These are phyloP conservation scores for Mungos mungo DNA, from an alignment of 2,113 vertebrate species.

Conservation along the genomic window DNA sequence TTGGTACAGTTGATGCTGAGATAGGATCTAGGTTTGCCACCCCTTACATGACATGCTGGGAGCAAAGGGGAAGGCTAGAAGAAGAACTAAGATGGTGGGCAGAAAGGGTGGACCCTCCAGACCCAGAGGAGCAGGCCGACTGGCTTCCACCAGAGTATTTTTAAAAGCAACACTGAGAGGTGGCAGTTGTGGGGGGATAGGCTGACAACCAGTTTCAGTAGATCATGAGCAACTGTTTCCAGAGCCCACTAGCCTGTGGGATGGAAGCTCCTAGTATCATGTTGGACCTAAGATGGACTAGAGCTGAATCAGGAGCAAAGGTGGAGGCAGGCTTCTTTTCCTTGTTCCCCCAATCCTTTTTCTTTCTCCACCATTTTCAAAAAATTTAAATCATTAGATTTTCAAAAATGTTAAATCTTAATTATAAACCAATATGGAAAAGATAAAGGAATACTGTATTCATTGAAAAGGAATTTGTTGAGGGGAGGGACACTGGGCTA, in stretches of 20 bases:
- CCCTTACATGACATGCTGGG: not conserved
- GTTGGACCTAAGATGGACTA: fast-evolving
- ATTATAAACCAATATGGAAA: not conserved
- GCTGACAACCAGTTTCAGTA: not conserved
- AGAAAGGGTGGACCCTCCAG: not conserved
- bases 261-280: not conserved
- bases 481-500: not conserved
- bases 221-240: not conserved
- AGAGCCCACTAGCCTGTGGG: not conserved
- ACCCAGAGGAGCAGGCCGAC: not conserved
- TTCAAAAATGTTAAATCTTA: not conserved
- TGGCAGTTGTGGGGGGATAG: not conserved
- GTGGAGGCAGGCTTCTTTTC: not conserved
- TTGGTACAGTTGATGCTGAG: not conserved
- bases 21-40: not conserved
- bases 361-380: not conserved
- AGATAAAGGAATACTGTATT: not conserved
- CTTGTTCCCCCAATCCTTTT: not conserved
- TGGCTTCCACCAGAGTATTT: not conserved
- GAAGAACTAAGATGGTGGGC: not conserved
- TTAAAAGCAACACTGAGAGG: not conserved
- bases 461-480: not conserved
- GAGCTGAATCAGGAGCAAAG: not conserved
- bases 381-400: not conserved
- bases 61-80: not conserved